Evolutionary conservation across 2,797 vertebrate genomes (phyloP).

Genomic region (Poeciliopsis presidionis): DNA sequence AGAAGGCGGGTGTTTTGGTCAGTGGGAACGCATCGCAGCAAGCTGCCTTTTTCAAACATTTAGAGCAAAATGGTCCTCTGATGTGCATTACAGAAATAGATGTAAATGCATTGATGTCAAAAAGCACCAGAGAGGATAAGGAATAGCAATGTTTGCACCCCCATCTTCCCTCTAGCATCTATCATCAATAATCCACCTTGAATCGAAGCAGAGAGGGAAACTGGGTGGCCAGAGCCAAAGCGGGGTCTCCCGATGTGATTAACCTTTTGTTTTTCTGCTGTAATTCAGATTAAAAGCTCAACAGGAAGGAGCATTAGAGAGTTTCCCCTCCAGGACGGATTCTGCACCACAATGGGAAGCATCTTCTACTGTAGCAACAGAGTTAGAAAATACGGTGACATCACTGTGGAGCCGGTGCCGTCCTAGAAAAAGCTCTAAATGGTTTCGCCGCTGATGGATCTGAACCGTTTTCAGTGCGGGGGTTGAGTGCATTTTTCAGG

Average conservation of each 20-base stretch:
- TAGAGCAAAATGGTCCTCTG: constrained; percentile 23
- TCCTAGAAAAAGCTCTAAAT: constrained; percentile 12
- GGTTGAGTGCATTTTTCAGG: constrained; percentile 16
- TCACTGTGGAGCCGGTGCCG: constrained; percentile 36
- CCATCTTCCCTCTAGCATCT: constrained; percentile 30
- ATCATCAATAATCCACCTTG: constrained; percentile 46
- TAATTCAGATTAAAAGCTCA: constrained; percentile 64
- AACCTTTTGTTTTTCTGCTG: constrained; percentile 63
- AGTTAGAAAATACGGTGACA: constrained; percentile 47
- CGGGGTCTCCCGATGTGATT: constrained; percentile 54
- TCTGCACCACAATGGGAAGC: constrained; percentile 38
- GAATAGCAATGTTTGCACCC: not conserved
- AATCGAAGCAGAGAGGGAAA: constrained; percentile 32
- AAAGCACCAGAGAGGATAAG: constrained; percentile 9
- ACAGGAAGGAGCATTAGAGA: constrained; percentile 53
- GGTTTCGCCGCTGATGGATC: constrained; percentile 51
- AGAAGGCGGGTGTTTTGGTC: constrained; percentile 10
- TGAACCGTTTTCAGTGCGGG: constrained; percentile 22
- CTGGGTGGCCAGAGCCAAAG: constrained; percentile 66
- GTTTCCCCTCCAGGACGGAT: constrained; percentile 31
- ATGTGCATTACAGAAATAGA: constrained; percentile 16
- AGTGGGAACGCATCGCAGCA: constrained; percentile 8
- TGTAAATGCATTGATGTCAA: constrained; percentile 29
- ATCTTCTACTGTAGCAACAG: constrained; percentile 29
- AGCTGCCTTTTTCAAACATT: constrained; percentile 13